Evolutionary conservation across 2,797 vertebrate genomes (phyloP), one percentile per base, ranked within the genome.

Genomic region (Lepus townsendii): DNA sequence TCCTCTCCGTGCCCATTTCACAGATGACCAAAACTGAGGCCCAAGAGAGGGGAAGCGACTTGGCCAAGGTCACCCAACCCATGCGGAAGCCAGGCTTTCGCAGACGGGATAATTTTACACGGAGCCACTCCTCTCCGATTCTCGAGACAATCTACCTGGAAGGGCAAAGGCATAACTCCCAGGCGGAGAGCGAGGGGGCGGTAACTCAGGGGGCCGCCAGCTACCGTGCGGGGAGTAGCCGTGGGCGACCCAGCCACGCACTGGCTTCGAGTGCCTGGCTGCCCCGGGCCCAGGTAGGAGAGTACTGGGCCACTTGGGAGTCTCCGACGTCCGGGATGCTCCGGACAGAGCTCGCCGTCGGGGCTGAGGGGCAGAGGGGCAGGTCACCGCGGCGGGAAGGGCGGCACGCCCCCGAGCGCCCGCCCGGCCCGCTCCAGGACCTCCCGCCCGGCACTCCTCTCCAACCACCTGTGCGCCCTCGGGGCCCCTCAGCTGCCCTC

Each of bases 391-490:
- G 3, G 77, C 84, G 9, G 82, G 75, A 60, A 50, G 26, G 24
- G 0, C 19, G 95, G 94, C 93, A 93, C 96, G 84, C 94, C 96
- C 95, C 96, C 90, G 20, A 60, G 62, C 75, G 72, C 90, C 87
- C 47, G 52, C 76, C 38, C 27, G 26, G 84, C 77, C 35, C 95
- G 72, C 88, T 68, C 27, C 42, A 7, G 78, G 83, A 93, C 95
- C 96, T 85, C 69, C 52, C 17, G 90, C 82, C 93, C 79, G 22
- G 5, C 3, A 38, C 69, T 50, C 73, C 47, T 52, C 30, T 35
- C 24, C 94, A 95, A 97, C 97, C 97, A 97, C 97, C 97, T 97
- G 97, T 97, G 76, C 80, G 93, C 94, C 97, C 96, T 95, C 57
- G 0, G 71, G 95, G 94, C 60, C 95, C 86, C 91, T 66, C 47